Evolutionary conservation across 2,888 invertebrate genomes (phyloP).

Genomic region (Holacanthella duospinosa): DNA sequence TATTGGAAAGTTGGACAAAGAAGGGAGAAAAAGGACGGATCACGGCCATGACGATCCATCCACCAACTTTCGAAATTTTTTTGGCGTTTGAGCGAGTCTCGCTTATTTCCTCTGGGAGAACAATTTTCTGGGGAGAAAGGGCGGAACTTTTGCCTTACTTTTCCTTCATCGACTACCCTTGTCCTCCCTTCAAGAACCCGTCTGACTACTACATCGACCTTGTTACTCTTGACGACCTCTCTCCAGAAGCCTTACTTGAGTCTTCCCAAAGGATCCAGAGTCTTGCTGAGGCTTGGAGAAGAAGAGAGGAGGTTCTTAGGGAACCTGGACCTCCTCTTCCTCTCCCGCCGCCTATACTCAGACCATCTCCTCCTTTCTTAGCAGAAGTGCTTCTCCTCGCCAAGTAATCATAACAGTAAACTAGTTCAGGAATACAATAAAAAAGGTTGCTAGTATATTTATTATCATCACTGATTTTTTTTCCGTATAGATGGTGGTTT

Average conservation of each 20-base stretch:
- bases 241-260: conserved; percentile 87
- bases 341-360: conserved; percentile 48
- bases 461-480: no score
- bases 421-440: no score
- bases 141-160: conserved; percentile 88
- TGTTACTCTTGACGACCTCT: conserved; percentile 73
- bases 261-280: conserved; percentile 87
- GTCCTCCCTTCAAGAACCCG: conserved; percentile 91
- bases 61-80: conserved; percentile 89
- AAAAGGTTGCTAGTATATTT: no score
- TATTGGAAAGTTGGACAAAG: conserved; percentile 80
- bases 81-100: conserved; percentile 82
- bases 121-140: conserved; percentile 81
- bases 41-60: conserved; percentile 81
- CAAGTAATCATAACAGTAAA: no score
- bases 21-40: conserved; percentile 54
- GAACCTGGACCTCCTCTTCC: conserved; percentile 71
- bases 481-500: no score
- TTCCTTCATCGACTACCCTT: conserved; percentile 80
- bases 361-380: background rate
- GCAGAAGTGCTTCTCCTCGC: conserved; percentile 45
- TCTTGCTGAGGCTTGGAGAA: conserved; percentile 67
- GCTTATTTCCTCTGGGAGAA: conserved; percentile 75
- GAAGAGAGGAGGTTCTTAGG: conserved; percentile 53
- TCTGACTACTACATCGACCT: conserved; percentile 71